phyloP scores from a whole-genome alignment of 2,113 vertebrate genomes.

The Melanerpes aurifrons region DNA sequence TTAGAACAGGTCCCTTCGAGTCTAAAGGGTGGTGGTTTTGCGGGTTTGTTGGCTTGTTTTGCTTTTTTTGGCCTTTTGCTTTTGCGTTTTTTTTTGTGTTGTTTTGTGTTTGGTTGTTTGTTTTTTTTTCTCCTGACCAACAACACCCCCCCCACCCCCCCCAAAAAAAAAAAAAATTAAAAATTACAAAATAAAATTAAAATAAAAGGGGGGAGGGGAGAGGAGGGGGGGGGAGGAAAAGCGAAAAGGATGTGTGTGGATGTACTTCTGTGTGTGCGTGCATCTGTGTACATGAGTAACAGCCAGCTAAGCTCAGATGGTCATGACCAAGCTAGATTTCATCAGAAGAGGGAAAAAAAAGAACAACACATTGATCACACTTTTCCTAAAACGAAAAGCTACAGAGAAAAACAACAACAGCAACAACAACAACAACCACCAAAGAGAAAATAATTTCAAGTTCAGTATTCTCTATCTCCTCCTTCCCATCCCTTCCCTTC shows the following conservation, averaged over 20 bases:
- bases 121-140: background rate
- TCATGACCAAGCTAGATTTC: slow-evolving; percentile 78
- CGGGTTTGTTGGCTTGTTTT: background rate
- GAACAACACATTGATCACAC: slow-evolving; percentile 75
- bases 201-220: background rate
- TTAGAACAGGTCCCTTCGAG: slow-evolving; percentile 54
- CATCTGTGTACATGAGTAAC: slow-evolving; percentile 73
- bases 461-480: slow-evolving; percentile 77
- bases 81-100: background rate
- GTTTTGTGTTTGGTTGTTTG: background rate
- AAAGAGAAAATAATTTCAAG: slow-evolving; percentile 65
- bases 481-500: slow-evolving; percentile 70
- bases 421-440: no score
- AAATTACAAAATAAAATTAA: background rate
- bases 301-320: slow-evolving; percentile 75
- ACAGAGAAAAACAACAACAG: background rate
- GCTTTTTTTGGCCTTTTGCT: no score
- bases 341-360: slow-evolving; percentile 75
- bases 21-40: slow-evolving; percentile 32
- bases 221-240: background rate
- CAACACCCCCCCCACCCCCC: no score
- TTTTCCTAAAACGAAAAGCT: slow-evolving; percentile 83
- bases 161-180: background rate
- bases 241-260: slow-evolving; percentile 49
- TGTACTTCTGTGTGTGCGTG: slow-evolving; percentile 68